Evolutionary conservation across 2,113 vertebrate genomes (phyloP), one percentile per base, ranked within the genome.

Genomic region (Calyptommatus sinebrachiatus): DNA sequence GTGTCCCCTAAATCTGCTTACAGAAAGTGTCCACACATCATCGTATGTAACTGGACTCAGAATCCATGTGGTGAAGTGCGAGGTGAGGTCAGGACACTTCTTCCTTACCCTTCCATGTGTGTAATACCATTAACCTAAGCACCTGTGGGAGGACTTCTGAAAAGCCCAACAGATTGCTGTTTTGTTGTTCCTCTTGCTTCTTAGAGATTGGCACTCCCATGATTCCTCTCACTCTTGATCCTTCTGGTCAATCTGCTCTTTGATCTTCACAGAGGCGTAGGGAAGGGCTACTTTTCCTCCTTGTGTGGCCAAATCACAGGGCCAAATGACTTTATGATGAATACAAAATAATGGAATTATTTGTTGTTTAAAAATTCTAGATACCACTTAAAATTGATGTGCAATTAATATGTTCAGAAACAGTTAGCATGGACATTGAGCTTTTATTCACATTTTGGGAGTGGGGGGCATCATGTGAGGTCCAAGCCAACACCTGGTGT

Each of bases 301-400:
- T 21, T 80, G 78, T 80, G 70, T 80, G 78, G 78, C 78, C 78
- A 61, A 26, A n/a, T n/a, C 22, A 26, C 22, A 11, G 70, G 41
- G 22, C 45, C 62, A 79, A 80, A 80, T 80, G 65, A 50, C 60
- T 80, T 80, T 80, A 80, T 73, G 71, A 65, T 80, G 78, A 71
- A 24, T 29, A 62, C 70, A 80, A 80, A 72, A 72, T 28, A 70
- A 80, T 73, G 48, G 35, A 62, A 73, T 45, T 50, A 31, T 66
- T 72, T 80, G 68, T 71, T 71, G 70, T 65, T 80, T 65, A 61
- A 12, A 80, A 80, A 80, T 53, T 12, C 70, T 80, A 67, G 22
- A 74, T 80, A 73, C 45, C 22, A 66, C 6, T 50, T 67, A n/a
- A 50, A 28, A 45, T n/a, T 12, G 35, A 29, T 14, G 24, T 75